Base-by-base conservation (phyloP, 2,888 invertebrate species). In the Lysandra coridon region DNA sequence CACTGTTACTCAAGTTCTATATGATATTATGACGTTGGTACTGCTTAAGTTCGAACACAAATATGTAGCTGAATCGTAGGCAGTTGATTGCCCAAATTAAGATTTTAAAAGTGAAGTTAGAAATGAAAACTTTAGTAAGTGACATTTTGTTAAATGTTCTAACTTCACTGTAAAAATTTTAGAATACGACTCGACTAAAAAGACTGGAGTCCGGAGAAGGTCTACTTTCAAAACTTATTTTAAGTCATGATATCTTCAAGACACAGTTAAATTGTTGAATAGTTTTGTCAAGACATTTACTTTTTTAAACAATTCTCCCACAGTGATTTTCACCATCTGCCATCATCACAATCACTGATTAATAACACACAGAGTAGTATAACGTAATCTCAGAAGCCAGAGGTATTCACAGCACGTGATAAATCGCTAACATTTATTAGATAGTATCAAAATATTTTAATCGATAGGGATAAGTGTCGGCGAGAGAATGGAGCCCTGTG, bases 361-460 rank as follows among this genome's bases (percentile, higher is more conserved):
- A 90, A 93, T 92, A 86, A 90, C 86, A 86, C 87, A 85, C 87
- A 74, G 57, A 14, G 30, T 2, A 33, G 5, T 69, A 69, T 69
- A 69, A 69, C 33, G 69, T 85, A 87, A 87, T 90, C 90, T 90
- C 91, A 84, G 83, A 82, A 89, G 86, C 85, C 88, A 86, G 85
- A 80, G 83, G 86, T 88, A 88, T 88, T 86, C 84, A 85, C 82
- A 17, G 84, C 82, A 82, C 82, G 85, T 93, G 94, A 94, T 92
- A 92, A 93, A 94, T 94, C 85, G 92, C 85, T 86, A 86, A 88
- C 93, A 94, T 94, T 93, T 91, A 86, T 80, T 87, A 88, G 93
- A 93, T 94, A 91, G 90, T 92, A 94, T 94, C 94, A 93, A 92
- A 94, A 94, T 94, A 93, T 94, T 94, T 92, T 89, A 91, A 89